These are phyloP conservation scores for Lordiphosa clarofinis DNA, from an alignment of 1,140 invertebrate genomes.

Conservation along the genomic window DNA sequence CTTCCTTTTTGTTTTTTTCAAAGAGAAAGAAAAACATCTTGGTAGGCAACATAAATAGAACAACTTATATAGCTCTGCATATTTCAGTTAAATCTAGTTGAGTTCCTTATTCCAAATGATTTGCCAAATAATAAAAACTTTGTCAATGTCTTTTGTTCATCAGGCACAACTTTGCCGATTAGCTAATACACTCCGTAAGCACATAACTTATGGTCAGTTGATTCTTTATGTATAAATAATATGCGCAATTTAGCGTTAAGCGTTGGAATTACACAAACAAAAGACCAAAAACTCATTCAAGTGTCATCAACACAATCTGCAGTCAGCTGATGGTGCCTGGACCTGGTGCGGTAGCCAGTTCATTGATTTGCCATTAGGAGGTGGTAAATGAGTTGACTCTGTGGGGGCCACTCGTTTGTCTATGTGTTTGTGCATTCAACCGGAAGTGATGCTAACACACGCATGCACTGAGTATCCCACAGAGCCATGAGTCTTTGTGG, in stretches of 20 bases:
- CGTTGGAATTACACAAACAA: slow-evolving; percentile 25
- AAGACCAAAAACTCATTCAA: slow-evolving; percentile 66
- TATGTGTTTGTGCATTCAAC: slow-evolving; percentile 50
- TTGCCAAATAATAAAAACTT: slow-evolving; percentile 4
- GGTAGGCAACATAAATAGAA: too few relatives aligned
- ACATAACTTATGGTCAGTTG: slow-evolving; percentile 74
- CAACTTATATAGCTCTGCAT: too few relatives aligned
- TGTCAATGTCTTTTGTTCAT: not conserved
- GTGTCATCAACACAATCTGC: slow-evolving; percentile 65
- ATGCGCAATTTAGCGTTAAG: slow-evolving; percentile 68
- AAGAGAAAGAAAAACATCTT: too few relatives aligned
- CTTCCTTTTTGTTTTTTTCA: too few relatives aligned
- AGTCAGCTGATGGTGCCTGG: slow-evolving; percentile 9
- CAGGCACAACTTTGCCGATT: slow-evolving; percentile 40
- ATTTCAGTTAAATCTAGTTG: too few relatives aligned
- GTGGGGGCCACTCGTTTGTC: slow-evolving; percentile 16
- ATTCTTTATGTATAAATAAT: slow-evolving; percentile 74
- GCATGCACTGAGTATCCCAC: slow-evolving; percentile 17
- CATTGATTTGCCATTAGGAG: slow-evolving; percentile 71
- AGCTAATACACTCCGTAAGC: slow-evolving; percentile 44
- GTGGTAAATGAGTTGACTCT: slow-evolving; percentile 55
- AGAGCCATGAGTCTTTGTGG: too few relatives aligned
- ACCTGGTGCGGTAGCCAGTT: slow-evolving; percentile 17
- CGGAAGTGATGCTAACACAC: slow-evolving; percentile 55
- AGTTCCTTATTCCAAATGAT: slow-evolving; percentile 32